These are phyloP conservation scores for Oreochromis tanganicae DNA, from an alignment of 2,113 vertebrate species.

Conservation along the genomic window DNA sequence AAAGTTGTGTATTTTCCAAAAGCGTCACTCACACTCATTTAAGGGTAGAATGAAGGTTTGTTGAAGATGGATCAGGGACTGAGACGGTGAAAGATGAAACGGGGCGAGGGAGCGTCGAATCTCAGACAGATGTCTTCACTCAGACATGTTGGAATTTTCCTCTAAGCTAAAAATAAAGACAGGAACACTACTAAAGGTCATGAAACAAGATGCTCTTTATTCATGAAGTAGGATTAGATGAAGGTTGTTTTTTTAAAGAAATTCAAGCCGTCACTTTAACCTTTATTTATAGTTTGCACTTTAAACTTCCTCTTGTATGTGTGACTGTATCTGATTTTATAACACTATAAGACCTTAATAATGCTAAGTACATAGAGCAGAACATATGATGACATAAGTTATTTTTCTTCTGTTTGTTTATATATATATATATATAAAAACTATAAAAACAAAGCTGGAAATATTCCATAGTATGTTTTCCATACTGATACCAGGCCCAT, in stretches of 20 bases:
- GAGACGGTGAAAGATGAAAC: background rate
- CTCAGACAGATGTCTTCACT: background rate
- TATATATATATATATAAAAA: background rate
- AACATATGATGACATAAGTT: constrained; percentile 4
- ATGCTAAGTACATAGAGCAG: background rate
- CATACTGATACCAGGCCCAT: background rate
- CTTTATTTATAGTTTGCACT: constrained; percentile 55
- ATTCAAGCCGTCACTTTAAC: background rate
- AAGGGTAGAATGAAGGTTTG: background rate
- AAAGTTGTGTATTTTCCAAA: background rate
- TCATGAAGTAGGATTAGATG: background rate
- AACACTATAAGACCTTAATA: constrained; percentile 43
- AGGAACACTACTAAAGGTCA: constrained; percentile 27
- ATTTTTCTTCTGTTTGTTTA: background rate
- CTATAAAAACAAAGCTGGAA: background rate
- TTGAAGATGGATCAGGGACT: background rate
- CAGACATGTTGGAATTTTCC: background rate
- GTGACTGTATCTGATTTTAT: constrained; percentile 6
- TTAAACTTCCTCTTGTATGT: constrained; percentile 31
- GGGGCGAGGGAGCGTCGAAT: background rate
- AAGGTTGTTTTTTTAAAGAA: background rate
- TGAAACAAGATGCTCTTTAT: background rate
- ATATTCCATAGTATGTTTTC: background rate
- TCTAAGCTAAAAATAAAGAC: constrained; percentile 26
- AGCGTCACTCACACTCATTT: background rate